Evolutionary conservation across 2,113 vertebrate genomes (phyloP).

Genomic region (Alexandromys fortis): DNA sequence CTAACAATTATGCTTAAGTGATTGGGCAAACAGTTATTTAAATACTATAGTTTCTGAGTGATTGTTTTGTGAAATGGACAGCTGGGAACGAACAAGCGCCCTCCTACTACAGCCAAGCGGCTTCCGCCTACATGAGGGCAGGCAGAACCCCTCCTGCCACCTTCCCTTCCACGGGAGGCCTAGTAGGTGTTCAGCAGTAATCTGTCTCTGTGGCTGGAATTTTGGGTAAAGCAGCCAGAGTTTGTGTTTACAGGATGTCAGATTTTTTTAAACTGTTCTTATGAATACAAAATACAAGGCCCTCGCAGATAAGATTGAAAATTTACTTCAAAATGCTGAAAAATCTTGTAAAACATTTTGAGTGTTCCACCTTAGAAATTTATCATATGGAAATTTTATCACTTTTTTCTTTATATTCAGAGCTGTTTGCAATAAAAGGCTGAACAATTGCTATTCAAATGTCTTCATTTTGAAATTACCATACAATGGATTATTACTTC

Average conservation of each 20-base stretch:
- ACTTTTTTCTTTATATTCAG: background rate
- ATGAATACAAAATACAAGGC: background rate
- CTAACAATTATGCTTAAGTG: no score
- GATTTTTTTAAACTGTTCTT: background rate
- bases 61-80: no score
- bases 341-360: background rate
- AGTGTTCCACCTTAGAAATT: background rate
- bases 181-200: background rate
- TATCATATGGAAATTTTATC: constrained; percentile 10
- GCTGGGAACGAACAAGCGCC: no score
- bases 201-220: background rate
- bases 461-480: constrained; percentile 34
- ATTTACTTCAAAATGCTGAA: background rate
- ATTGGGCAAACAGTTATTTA: no score
- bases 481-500: background rate
- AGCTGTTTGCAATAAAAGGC: constrained; percentile 11
- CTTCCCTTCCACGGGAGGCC: background rate
- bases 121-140: no score
- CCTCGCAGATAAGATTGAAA: background rate
- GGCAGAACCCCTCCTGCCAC: background rate
- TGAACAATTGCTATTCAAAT: constrained; percentile 19
- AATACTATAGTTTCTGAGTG: no score
- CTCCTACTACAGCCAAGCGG: no score
- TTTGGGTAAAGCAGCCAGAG: background rate
- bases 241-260: background rate